These are phyloP conservation scores for Cheiracanthium punctorium DNA, from an alignment of 2,888 invertebrate genomes.

Conservation along the genomic window DNA sequence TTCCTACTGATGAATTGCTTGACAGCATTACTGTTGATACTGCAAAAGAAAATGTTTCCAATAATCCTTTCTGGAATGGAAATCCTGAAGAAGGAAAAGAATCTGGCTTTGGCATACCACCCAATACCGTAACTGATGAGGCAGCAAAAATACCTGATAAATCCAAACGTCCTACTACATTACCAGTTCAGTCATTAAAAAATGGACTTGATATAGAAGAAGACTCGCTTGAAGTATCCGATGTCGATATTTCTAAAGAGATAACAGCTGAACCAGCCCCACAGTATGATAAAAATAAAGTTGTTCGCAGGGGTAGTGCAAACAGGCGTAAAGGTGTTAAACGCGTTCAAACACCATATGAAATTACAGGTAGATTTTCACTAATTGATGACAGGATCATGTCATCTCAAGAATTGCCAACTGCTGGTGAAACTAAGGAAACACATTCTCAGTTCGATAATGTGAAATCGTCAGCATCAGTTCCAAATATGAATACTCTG, in stretches of 20 bases:
- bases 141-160: constrained; percentile 25
- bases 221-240: constrained; percentile 38
- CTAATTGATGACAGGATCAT: constrained; percentile 93
- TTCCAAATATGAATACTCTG: constrained; percentile 61
- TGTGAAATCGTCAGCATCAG: constrained; percentile 58
- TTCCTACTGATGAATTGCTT: not conserved
- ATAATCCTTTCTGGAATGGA: constrained; percentile 4
- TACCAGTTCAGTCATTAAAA: constrained; percentile 28
- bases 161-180: constrained; percentile 53
- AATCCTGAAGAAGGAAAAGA: not conserved
- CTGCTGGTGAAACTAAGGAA: not conserved
- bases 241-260: constrained; percentile 50
- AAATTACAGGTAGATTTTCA: constrained; percentile 81
- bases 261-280: not conserved
- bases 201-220: constrained; percentile 7
- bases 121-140: not conserved
- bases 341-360: constrained; percentile 71
- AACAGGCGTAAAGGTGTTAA: constrained; percentile 49
- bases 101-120: not conserved
- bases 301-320: constrained; percentile 37
- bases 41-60: not conserved
- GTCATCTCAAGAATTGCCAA: constrained; percentile 74
- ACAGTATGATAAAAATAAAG: not conserved
- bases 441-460: constrained; percentile 40
- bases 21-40: not conserved